A percentile compares a stretch with the other conserved stretches of the same genome.
Conservation (phyloP, 1,140 invertebrate genomes). For the Phymastichus coffea region DNA sequence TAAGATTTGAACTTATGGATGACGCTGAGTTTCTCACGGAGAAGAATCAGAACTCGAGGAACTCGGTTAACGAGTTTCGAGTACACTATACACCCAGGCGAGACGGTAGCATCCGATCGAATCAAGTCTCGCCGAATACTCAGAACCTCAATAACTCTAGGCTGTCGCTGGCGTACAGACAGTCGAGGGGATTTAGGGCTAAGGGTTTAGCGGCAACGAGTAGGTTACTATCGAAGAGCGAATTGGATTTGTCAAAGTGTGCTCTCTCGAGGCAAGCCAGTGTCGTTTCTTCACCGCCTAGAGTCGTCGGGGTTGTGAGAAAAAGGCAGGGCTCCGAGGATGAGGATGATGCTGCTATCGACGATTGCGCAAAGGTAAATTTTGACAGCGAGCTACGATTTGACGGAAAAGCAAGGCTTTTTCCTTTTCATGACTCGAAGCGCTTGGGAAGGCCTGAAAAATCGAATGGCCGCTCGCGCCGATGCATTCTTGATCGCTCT, state of each 20-base stretch:
- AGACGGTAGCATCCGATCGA: no score
- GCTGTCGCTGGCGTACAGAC: slow-evolving; percentile 37
- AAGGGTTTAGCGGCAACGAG: neutral
- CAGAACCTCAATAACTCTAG: slow-evolving; percentile 40
- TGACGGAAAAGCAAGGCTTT: no score
- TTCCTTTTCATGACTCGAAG: no score
- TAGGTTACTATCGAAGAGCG: slow-evolving; percentile 29
- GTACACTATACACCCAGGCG: neutral
- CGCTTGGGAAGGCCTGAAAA: no score
- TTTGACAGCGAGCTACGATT: no score
- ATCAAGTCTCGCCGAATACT: slow-evolving; percentile 33
- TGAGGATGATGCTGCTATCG: neutral
- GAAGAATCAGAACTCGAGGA: slow-evolving; percentile 44
- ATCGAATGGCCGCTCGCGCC: no score
- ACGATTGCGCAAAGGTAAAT: neutral
- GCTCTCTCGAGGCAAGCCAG: no score
- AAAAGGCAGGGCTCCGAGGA: neutral
- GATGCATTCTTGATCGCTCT: no score
- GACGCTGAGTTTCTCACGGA: slow-evolving; percentile 23
- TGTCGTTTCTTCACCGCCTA: no score
- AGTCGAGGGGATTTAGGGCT: slow-evolving; percentile 4
- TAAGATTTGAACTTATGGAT: neutral
- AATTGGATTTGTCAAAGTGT: slow-evolving; percentile 30
- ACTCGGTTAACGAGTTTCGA: slow-evolving; percentile 37
- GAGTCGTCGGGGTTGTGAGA: neutral